phyloP scores from a whole-genome alignment of 2,888 invertebrate species.

The Melieria omissa region DNA sequence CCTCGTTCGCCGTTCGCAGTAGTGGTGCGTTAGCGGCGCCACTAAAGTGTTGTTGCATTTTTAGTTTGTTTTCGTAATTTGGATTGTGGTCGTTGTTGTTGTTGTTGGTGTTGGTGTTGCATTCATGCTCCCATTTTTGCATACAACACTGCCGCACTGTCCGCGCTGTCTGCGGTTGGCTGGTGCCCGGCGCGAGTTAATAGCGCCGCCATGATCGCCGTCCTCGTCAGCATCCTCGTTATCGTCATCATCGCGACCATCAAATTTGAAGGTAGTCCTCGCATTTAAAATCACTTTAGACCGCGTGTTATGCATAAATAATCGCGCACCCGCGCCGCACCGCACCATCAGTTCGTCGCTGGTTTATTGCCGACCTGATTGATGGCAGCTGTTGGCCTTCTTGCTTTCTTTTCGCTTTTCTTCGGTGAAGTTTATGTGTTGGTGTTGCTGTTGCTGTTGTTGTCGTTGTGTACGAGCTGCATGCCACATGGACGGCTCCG shows the following conservation, averaged over 20 bases:
- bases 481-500: conserved; percentile 31
- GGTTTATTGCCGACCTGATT: conserved; percentile 48
- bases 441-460: conserved; percentile 30
- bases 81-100: conserved; percentile 3
- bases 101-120: conserved; percentile 14
- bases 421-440: conserved; percentile 43
- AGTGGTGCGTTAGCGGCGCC: conserved; percentile 17
- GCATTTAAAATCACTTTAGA: conserved; percentile 52
- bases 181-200: conserved; percentile 16
- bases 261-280: conserved; percentile 41
- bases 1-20: neutral
- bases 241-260: conserved; percentile 24
- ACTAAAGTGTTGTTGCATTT: conserved; percentile 2
- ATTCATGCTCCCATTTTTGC: no score
- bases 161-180: neutral
- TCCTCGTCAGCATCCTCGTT: conserved; percentile 43
- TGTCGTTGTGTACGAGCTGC: conserved; percentile 30
- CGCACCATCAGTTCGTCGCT: conserved; percentile 16
- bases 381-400: conserved; percentile 51
- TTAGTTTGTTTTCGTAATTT: neutral
- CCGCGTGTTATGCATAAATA: conserved; percentile 63
- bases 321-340: conserved; percentile 40
- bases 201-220: conserved; percentile 19
- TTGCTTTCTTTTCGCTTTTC: neutral
- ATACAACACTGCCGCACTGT: neutral